phyloP scores from a whole-genome alignment of 2,113 vertebrate genomes.

The Toxotes chatareus region DNA sequence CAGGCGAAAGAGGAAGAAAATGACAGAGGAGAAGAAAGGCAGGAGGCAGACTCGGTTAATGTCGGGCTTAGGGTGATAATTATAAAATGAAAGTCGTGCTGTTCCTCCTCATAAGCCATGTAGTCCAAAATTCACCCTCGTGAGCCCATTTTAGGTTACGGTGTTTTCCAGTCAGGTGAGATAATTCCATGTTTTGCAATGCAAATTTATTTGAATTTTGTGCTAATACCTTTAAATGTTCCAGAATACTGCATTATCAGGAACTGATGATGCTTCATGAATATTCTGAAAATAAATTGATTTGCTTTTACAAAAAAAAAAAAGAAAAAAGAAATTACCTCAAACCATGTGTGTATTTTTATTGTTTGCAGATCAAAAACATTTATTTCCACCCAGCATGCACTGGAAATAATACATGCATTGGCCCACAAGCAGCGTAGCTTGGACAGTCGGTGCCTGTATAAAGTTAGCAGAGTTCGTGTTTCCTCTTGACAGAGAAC shows the following conservation, averaged over 20 bases:
- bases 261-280: conserved; percentile 36
- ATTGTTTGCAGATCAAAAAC: conserved; percentile 26
- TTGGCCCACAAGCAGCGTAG: neutral
- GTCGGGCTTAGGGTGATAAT: conserved; percentile 32
- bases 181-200: conserved; percentile 52
- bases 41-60: conserved; percentile 10
- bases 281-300: conserved; percentile 42
- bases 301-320: conserved; percentile 6
- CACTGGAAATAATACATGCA: neutral
- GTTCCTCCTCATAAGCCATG: conserved; percentile 24
- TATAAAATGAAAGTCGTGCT: conserved; percentile 39
- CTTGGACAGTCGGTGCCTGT: neutral
- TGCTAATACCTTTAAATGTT: conserved; percentile 27
- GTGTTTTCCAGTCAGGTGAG: conserved; percentile 31
- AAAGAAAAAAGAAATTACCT: conserved; percentile 1
- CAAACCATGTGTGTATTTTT: neutral
- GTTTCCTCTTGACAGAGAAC: neutral
- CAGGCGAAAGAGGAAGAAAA: conserved; percentile 32
- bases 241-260: conserved; percentile 22
- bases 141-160: conserved; percentile 12
- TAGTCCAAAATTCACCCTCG: conserved; percentile 14
- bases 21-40: conserved; percentile 36
- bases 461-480: too few relatives aligned
- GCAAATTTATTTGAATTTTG: conserved; percentile 39
- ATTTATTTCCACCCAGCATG: neutral